Evolutionary conservation across 2,797 vertebrate species (phyloP).

Genomic region (Telmatherina bonti): DNA sequence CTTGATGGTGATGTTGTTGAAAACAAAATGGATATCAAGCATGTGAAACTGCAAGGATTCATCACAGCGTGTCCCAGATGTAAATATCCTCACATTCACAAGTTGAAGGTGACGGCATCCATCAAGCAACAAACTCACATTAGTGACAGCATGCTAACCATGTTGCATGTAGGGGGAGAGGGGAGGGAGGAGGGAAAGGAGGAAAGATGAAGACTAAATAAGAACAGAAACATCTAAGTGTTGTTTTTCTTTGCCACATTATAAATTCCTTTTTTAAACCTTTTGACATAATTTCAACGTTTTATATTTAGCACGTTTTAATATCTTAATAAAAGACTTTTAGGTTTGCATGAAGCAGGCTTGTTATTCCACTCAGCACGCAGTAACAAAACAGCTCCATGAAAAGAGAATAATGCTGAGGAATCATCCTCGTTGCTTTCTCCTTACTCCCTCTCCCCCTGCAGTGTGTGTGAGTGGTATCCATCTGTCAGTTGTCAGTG

Average conservation of each 20-base stretch:
- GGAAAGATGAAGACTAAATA: slow-evolving; percentile 2
- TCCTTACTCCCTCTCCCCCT: slow-evolving; percentile 70
- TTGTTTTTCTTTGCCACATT: background rate
- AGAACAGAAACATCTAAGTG: background rate
- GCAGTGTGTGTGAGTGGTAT: slow-evolving; percentile 95
- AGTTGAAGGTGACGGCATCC: slow-evolving; percentile 48
- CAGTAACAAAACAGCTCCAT: slow-evolving; percentile 89
- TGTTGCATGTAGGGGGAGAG: slow-evolving; percentile 41
- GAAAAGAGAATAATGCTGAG: slow-evolving; percentile 90
- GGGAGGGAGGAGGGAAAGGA: slow-evolving; percentile 17
- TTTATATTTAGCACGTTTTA: slow-evolving; percentile 4
- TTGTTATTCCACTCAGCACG: slow-evolving; percentile 90
- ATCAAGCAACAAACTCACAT: slow-evolving; percentile 31
- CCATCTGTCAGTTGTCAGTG: slow-evolving; percentile 99
- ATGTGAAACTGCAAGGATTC: slow-evolving; percentile 18
- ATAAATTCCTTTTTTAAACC: background rate
- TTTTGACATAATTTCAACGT: background rate
- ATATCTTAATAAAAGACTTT: slow-evolving; percentile 47
- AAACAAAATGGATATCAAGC: background rate
- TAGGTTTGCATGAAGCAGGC: slow-evolving; percentile 77
- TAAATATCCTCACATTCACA: slow-evolving; percentile 54
- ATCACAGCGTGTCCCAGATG: slow-evolving; percentile 34
- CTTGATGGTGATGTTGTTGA: slow-evolving; percentile 12
- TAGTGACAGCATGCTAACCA: slow-evolving; percentile 54
- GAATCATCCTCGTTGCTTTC: slow-evolving; percentile 86